Base-by-base conservation (phyloP, 2,797 vertebrate species). In the Tiaroga cobitis region DNA sequence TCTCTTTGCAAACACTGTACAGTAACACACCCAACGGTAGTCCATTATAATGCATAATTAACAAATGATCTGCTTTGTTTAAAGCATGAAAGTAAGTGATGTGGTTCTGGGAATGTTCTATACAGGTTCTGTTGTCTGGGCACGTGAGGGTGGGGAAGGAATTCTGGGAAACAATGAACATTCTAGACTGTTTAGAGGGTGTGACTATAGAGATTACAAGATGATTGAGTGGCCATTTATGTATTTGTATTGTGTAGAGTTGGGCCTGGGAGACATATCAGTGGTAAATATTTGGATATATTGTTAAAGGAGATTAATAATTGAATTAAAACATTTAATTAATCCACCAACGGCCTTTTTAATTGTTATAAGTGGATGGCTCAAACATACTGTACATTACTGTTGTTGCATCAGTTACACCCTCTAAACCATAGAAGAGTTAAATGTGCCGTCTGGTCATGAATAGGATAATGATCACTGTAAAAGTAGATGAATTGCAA, bases 241-340 rank as follows among this genome's bases (percentile, higher is more conserved):
- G 61, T 15, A 65, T 70, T 73, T 15, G 34, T 34, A 76, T 82
- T 83, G 69, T 82, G 80, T 39, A 54, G 34, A 63, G 41, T 29
- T 46, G 43, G 13, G 43, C 15, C 43, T 51, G 29, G 32, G 73
- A 77, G n/a, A 67, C 24, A 61, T 78, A 81, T 73, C 37, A 32
- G 73, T 46, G 11, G 41, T 32, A 87, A 84, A 86, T 84, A 87
- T 87, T 86, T 85, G n/a, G 21, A 63, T 46, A 21, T 77, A 77
- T 34, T 82, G 41, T 87, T 69, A 69, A 80, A 80, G 5, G 18
- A 77, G 37, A 79, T 82, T 51, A 63, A 65, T 41, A 43, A 67
- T 13, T n/a, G 15, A 72, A 68, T 41, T 4, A 10, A 78, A 18
- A 39, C 51, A 51, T 10, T 8, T 0, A 69, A 81, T 37, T 5